A percentile compares a stretch with the other conserved stretches of the same genome.
These are phyloP conservation scores for Chunga burmeisteri DNA, from an alignment of 2,113 vertebrate genomes.

Conservation along the genomic window DNA sequence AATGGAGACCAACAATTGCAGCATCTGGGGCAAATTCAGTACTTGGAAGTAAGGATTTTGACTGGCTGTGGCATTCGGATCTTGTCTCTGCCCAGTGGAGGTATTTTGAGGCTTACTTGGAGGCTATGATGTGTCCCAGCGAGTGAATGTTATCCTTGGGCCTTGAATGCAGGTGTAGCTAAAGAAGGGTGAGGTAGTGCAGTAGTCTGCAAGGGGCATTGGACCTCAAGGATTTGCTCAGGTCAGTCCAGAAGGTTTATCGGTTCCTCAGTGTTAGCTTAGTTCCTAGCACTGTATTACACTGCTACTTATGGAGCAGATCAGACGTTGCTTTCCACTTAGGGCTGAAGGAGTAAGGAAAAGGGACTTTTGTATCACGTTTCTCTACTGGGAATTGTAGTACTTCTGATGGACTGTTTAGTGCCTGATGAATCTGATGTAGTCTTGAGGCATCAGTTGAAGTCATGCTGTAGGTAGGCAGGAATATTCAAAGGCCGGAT, in stretches of 20 bases:
- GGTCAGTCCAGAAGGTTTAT: not conserved
- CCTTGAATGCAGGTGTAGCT: not conserved
- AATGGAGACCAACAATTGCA: not conserved
- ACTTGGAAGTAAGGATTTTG: not conserved
- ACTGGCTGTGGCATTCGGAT: rapidly evolving
- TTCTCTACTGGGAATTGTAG: not conserved
- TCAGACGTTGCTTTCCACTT: not conserved
- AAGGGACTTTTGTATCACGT: not conserved
- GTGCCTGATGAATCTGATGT: not conserved
- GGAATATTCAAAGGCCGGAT: not conserved
- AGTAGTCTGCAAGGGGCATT: not conserved
- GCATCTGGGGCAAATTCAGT: not conserved
- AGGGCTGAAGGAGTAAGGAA: not conserved
- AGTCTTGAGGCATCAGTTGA: not conserved
- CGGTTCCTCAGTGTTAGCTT: not conserved
- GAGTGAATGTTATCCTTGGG: not conserved
- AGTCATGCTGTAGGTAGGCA: not conserved
- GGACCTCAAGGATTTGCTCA: not conserved
- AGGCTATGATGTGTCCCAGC: not conserved
- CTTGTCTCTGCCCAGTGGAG: not conserved
- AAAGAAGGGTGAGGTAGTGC: not conserved
- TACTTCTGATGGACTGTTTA: not conserved
- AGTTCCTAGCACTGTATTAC: not conserved
- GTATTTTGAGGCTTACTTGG: not conserved
- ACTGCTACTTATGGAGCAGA: not conserved